Percentiles rank a stretch among this genome's conserved stretches.
These are phyloP conservation scores for Dipodomys merriami DNA, from an alignment of 2,113 vertebrate genomes.

Conservation along the genomic window DNA sequence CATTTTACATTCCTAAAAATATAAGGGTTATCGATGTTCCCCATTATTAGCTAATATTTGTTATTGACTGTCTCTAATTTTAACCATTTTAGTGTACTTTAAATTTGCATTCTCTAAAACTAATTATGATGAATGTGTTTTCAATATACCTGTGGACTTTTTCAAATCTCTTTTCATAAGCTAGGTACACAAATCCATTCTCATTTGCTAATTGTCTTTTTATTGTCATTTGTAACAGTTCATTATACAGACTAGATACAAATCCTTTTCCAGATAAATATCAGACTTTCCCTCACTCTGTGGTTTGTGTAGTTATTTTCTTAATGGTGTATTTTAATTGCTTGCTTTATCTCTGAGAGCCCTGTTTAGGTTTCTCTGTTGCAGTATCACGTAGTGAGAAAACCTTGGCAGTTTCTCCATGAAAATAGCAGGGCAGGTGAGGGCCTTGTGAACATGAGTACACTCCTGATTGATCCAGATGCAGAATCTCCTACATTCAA, in stretches of 20 bases:
- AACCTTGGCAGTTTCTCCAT: slow-evolving; percentile 24
- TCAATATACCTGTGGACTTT: not conserved
- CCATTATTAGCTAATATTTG: not conserved
- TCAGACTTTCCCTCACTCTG: not conserved
- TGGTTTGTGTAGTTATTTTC: not conserved
- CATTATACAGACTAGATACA: not conserved
- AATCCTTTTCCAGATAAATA: not conserved
- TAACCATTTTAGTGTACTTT: not conserved
- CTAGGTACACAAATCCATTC: not conserved
- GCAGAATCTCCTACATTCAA: not conserved
- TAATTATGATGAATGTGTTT: not conserved
- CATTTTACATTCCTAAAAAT: not conserved
- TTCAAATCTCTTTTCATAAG: not conserved
- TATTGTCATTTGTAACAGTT: not conserved
- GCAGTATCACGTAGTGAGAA: not conserved
- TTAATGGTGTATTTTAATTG: not conserved
- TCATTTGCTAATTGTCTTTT: not conserved
- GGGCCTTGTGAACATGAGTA: not conserved
- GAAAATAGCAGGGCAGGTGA: not conserved
- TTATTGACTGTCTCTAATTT: not conserved
- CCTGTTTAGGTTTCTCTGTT: slow-evolving; percentile 21
- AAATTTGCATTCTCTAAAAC: not conserved
- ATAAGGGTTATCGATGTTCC: not conserved
- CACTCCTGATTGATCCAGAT: not conserved
- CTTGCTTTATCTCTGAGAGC: slow-evolving; percentile 15